Conservation (phyloP, 2,113 vertebrate species). For the Antennarius striatus region DNA sequence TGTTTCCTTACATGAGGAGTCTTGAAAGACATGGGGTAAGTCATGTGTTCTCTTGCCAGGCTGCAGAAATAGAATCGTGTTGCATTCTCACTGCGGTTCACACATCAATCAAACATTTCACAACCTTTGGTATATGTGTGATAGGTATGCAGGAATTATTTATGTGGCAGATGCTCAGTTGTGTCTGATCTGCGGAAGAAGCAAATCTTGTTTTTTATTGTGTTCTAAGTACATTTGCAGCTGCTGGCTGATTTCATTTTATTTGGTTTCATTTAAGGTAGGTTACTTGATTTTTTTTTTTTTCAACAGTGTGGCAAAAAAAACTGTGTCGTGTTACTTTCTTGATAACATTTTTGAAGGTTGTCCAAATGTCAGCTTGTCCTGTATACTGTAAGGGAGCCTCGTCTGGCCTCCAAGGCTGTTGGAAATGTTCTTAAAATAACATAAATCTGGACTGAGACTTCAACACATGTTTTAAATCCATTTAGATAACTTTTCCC, state of each 20-base stretch:
- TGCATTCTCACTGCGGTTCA: neutral
- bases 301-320: neutral
- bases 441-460: neutral
- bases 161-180: neutral
- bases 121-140: neutral
- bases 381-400: neutral
- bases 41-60: neutral
- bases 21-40: neutral
- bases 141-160: no score
- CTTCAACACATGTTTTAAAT: conserved; percentile 11
- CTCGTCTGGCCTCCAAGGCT: conserved; percentile 22
- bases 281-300: neutral
- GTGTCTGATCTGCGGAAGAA: neutral
- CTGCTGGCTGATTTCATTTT: neutral
- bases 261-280: no score
- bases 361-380: conserved; percentile 42
- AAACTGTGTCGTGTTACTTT: conserved; percentile 1
- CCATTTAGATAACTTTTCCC: neutral
- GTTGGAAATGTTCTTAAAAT: conserved; percentile 22
- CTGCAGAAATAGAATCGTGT: no score
- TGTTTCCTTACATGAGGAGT: neutral
- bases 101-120: neutral
- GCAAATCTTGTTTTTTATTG: neutral
- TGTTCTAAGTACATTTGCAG: neutral
- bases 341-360: conserved; percentile 20